Evolutionary conservation across 30 jellyfish, hydroid and myxozoan species (phyloP).

Genomic region (Aurelia sp.): DNA sequence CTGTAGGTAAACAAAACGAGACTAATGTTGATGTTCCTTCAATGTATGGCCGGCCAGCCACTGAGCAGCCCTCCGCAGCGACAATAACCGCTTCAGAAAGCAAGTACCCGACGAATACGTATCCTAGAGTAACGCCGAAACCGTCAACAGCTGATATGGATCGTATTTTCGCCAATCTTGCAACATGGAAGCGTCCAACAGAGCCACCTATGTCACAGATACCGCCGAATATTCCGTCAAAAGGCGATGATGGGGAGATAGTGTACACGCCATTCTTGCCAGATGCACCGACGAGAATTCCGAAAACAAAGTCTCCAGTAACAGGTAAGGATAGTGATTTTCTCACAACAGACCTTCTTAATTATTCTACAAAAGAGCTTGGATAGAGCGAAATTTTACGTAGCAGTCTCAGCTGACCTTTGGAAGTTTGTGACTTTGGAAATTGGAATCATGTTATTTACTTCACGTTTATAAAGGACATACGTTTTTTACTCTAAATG

Average conservation of each 20-base stretch:
- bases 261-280: constrained; percentile 59
- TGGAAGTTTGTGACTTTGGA: no score
- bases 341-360: no score
- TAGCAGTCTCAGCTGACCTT: no score
- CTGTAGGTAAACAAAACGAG: constrained; percentile 20
- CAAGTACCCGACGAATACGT: constrained; percentile 11
- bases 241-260: constrained; percentile 45
- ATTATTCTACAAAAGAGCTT: no score
- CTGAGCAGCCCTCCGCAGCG: constrained; percentile 7
- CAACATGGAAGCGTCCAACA: constrained; percentile 52
- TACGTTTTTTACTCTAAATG: no score
- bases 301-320: background rate
- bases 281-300: constrained; percentile 54
- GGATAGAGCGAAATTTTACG: no score
- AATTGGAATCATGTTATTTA: no score
- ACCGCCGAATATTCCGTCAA: constrained; percentile 56
- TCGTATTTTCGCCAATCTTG: constrained; percentile 42
- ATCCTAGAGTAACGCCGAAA: constrained; percentile 16
- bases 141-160: constrained; percentile 56
- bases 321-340: background rate
- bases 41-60: constrained; percentile 28
- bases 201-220: constrained; percentile 30
- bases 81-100: constrained; percentile 3
- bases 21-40: constrained; percentile 29
- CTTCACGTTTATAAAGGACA: no score